Conservation (phyloP, 2,888 invertebrate species). For the Drosophila anomalata region DNA sequence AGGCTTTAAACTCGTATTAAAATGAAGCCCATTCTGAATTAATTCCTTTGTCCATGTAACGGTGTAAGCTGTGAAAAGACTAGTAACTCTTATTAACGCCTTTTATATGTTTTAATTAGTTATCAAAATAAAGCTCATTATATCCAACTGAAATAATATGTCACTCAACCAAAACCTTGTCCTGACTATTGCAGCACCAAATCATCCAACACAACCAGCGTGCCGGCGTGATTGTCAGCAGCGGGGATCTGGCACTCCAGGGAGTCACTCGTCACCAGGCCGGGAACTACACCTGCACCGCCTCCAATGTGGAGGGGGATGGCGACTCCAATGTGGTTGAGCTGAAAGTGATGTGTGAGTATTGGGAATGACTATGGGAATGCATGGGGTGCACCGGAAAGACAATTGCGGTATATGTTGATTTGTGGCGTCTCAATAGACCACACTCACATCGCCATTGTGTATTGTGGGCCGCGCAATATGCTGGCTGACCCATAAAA, state of each 20-base stretch:
- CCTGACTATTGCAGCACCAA: constrained; percentile 87
- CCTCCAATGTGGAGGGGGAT: constrained; percentile 96
- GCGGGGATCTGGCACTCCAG: constrained; percentile 92
- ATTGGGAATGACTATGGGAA: constrained; percentile 18
- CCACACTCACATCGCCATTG: constrained; percentile 2
- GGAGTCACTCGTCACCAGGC: constrained; percentile 91
- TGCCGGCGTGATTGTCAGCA: constrained; percentile 93
- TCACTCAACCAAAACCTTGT: constrained; percentile 3
- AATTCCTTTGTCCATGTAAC: no score
- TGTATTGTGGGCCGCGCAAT: constrained; percentile 4
- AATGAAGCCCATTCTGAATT: no score
- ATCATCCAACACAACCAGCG: constrained; percentile 93
- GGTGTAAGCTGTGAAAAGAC: no score
- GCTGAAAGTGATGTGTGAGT: constrained; percentile 96
- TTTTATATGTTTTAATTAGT: no score
- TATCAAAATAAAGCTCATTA: no score
- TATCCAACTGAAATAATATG: no score
- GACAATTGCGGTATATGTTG: constrained; percentile 16
- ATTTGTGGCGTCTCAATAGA: constrained; percentile 14
- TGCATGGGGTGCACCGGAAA: not conserved
- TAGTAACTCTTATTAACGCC: no score
- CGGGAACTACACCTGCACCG: constrained; percentile 94
- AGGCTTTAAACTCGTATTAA: no score
- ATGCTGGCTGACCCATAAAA: constrained; percentile 24
- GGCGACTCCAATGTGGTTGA: constrained; percentile 92